A percentile compares a stretch with the other conserved stretches of the same genome.
Evolutionary conservation across 2,797 vertebrate genomes (phyloP).

Genomic region (Hydrophis major): DNA sequence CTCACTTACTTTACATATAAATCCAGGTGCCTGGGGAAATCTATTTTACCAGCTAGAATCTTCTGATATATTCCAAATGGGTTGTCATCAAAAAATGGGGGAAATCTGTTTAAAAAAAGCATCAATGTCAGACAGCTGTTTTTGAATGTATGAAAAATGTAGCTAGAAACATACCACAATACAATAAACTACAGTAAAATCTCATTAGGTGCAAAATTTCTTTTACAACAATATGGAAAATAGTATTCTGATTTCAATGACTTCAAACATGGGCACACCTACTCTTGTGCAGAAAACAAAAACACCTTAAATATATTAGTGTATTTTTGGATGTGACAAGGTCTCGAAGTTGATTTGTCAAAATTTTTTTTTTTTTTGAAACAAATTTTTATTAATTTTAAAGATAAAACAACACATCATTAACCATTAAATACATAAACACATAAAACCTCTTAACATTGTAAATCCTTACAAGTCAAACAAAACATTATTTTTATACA

Average conservation of each 20-base stretch:
- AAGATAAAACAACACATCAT: no score
- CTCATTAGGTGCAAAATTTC: background rate
- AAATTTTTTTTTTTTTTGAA: no score
- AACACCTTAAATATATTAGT: background rate
- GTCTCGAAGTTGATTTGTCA: background rate
- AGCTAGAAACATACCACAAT: background rate
- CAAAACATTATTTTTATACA: no score
- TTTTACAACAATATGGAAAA: slow-evolving; percentile 10
- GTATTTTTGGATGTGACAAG: background rate
- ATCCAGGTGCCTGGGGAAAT: slow-evolving; percentile 94
- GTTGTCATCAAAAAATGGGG: slow-evolving; percentile 97
- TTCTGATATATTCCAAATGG: slow-evolving; percentile 98
- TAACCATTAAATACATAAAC: no score
- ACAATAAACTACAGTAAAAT: background rate
- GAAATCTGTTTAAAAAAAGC: slow-evolving; percentile 75
- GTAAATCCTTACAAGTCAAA: no score
- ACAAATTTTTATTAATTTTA: no score
- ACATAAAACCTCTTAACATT: no score
- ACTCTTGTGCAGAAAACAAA: background rate
- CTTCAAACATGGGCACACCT: background rate
- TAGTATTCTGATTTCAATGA: background rate
- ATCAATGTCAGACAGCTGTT: slow-evolving; percentile 5
- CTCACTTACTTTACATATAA: slow-evolving; percentile 91
- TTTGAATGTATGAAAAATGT: background rate
- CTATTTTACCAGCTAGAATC: slow-evolving; percentile 92